Conservation (phyloP, 2,888 invertebrate species). For the Sarcophaga rosellei region DNA sequence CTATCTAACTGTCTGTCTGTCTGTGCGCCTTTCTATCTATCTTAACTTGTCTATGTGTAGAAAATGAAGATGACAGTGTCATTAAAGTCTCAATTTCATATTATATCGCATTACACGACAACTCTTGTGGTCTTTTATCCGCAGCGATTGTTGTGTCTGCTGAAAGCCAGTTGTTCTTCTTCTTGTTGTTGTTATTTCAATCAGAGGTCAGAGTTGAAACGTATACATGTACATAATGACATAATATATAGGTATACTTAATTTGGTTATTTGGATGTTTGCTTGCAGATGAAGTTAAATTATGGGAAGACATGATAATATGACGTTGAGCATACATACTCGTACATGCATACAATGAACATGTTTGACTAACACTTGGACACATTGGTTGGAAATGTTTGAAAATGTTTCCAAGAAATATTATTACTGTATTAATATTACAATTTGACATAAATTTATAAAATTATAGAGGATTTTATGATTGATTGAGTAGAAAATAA, state of each 20-base stretch:
- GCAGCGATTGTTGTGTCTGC: conserved; percentile 22
- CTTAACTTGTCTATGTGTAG: conserved; percentile 21
- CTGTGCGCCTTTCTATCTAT: conserved; percentile 5
- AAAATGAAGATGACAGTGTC: conserved; percentile 62
- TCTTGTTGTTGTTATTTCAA: neutral
- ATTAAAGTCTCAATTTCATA: conserved; percentile 66
- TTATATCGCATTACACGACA: conserved; percentile 39
- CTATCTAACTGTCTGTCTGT: neutral
- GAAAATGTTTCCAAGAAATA: no score
- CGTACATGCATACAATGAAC: no score
- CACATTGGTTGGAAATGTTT: no score
- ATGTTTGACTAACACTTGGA: no score
- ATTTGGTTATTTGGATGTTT: neutral
- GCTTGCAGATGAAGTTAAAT: neutral
- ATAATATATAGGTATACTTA: neutral
- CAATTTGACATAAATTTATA: neutral
- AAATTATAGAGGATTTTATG: no score
- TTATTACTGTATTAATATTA: neutral
- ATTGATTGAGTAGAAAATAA: no score
- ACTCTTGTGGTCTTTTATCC: conserved; percentile 44
- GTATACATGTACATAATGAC: neutral
- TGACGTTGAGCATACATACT: no score
- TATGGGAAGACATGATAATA: no score
- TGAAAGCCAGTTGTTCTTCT: conserved; percentile 36
- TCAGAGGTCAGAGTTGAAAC: conserved; percentile 62